A percentile compares a stretch with the other conserved stretches of the same genome.
phyloP scores from a whole-genome alignment of 1,140 invertebrate species.

The Drosophila ambigua region DNA sequence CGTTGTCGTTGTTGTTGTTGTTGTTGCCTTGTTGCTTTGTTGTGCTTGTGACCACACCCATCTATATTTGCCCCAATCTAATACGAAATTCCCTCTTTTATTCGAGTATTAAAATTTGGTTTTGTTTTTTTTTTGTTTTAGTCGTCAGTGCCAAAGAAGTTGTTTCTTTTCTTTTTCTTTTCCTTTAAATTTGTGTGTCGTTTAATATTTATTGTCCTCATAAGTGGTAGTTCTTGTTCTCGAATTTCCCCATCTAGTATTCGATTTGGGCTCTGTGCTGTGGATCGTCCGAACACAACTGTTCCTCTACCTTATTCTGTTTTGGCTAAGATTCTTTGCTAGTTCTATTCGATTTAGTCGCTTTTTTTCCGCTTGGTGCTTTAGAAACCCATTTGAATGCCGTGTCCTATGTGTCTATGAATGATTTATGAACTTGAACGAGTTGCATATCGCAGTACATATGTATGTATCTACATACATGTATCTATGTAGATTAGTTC shows the following conservation, averaged over 20 bases:
- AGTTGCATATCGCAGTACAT: not conserved
- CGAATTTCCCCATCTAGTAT: slow-evolving; percentile 12
- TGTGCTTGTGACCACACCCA: slow-evolving; percentile 20
- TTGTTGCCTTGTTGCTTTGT: slow-evolving; percentile 2
- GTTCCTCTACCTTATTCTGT: slow-evolving; percentile 4
- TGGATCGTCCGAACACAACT: slow-evolving; percentile 32
- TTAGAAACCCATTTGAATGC: slow-evolving; percentile 68
- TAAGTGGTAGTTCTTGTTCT: slow-evolving; percentile 37
- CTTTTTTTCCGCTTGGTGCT: slow-evolving; percentile 32
- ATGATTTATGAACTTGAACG: slow-evolving; percentile 30
- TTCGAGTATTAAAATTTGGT: too few species aligned
- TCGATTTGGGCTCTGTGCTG: slow-evolving; percentile 12
- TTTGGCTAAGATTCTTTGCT: slow-evolving; percentile 21
- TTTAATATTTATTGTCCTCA: slow-evolving; percentile 72
- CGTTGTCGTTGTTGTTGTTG: slow-evolving; percentile 11
- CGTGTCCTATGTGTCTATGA: slow-evolving; percentile 21
- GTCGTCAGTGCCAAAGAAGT: slow-evolving; percentile 24
- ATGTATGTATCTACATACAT: not conserved
- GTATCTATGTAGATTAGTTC: slow-evolving; percentile 14
- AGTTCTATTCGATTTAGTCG: slow-evolving; percentile 1
- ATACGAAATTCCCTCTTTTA: slow-evolving; percentile 2
- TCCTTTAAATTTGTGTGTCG: slow-evolving; percentile 18
- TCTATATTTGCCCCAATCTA: slow-evolving; percentile 28
- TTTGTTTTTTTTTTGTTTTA: slow-evolving; percentile 9
- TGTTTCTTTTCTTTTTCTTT: slow-evolving; percentile 4